These are phyloP conservation scores for Leucophenga montana DNA, from an alignment of 2,888 invertebrate genomes.

Conservation along the genomic window DNA sequence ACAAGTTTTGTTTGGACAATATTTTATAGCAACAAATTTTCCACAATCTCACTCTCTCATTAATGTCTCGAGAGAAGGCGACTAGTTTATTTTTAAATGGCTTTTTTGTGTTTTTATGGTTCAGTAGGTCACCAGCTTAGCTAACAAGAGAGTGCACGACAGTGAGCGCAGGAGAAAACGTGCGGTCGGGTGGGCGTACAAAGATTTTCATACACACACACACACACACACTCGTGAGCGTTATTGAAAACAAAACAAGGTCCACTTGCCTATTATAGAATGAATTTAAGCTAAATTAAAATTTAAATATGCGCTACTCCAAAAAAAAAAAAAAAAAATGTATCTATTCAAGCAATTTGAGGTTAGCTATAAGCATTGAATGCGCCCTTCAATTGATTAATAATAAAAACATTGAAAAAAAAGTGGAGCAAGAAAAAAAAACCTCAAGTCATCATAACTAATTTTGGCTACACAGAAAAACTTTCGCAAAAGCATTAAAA, in stretches of 20 bases:
- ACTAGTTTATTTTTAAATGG: neutral
- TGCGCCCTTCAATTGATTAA: too few species aligned
- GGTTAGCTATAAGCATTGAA: too few species aligned
- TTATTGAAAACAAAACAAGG: slow-evolving; percentile 2
- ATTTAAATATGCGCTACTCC: neutral
- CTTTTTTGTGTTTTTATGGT: slow-evolving; percentile 16
- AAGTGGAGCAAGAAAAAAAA: too few species aligned
- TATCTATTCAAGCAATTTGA: too few species aligned
- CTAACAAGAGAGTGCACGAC: neutral
- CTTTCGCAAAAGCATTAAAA: too few species aligned
- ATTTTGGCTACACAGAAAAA: too few species aligned
- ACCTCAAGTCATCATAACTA: too few species aligned
- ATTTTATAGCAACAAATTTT: slow-evolving; percentile 29
- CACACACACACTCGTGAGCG: neutral
- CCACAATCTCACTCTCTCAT: neutral
- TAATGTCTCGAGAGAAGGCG: too few species aligned
- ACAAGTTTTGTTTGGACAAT: slow-evolving; percentile 39
- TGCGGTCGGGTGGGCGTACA: neutral
- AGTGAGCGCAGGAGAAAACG: too few species aligned
- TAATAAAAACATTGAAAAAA: too few species aligned
- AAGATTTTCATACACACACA: too few species aligned
- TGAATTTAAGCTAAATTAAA: neutral
- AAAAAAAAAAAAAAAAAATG: too few species aligned
- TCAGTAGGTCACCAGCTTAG: slow-evolving; percentile 19
- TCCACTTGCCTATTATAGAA: neutral